Conservation (phyloP, 2,797 vertebrate species). For the Brotula barbata region DNA sequence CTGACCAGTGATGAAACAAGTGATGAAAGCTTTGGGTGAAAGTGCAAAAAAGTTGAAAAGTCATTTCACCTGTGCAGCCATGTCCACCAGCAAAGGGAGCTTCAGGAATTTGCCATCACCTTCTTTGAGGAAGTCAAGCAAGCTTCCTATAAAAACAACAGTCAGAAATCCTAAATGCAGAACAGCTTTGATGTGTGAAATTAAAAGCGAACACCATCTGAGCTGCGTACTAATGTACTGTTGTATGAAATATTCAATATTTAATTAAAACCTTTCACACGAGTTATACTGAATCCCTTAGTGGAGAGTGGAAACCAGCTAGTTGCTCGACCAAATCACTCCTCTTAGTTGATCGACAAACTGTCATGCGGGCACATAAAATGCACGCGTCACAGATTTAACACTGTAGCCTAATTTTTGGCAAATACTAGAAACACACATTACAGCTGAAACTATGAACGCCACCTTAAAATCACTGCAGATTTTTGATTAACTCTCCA, state of each 20-base stretch:
- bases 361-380: constrained; percentile 2
- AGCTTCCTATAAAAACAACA: constrained; percentile 82
- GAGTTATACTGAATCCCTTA: background rate
- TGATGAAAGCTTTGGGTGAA: no score
- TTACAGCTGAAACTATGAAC: constrained; percentile 54
- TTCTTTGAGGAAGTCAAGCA: constrained; percentile 95
- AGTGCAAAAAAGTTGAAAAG: background rate
- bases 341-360: constrained; percentile 21
- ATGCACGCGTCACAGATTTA: constrained; percentile 24
- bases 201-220: background rate
- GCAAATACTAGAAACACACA: constrained; percentile 26
- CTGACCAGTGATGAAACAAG: background rate
- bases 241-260: constrained; percentile 21
- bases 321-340: background rate
- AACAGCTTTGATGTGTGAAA: constrained; percentile 10
- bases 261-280: constrained; percentile 3
- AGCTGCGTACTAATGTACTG: constrained; percentile 23
- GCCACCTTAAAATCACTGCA: constrained; percentile 52
- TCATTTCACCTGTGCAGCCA: constrained; percentile 91
- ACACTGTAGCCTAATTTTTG: constrained; percentile 49
- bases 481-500: constrained; percentile 64
- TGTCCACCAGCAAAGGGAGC: constrained; percentile 92
- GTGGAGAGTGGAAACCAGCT: constrained; percentile 2
- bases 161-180: constrained; percentile 26
- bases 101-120: constrained; percentile 94